A percentile compares a stretch with the other conserved stretches of the same genome.
phyloP scores from a whole-genome alignment of 2,113 vertebrate genomes.

The Corydoras sp. region DNA sequence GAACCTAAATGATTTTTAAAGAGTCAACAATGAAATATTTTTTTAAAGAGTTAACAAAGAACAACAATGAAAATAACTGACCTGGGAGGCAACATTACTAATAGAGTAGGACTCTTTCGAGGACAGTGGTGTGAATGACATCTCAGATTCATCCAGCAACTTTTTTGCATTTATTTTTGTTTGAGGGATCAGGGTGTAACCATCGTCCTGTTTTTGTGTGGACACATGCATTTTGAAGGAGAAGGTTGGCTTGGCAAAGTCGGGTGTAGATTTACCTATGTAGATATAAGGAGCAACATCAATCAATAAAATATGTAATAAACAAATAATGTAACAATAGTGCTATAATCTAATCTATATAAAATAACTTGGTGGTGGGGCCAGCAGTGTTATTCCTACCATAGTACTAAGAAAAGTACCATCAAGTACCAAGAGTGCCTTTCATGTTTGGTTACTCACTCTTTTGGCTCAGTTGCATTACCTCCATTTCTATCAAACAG shows the following conservation, averaged over 20 bases:
- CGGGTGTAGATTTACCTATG: constrained; percentile 56
- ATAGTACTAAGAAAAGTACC: too few species aligned
- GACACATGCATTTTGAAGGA: constrained; percentile 50
- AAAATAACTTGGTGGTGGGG: too few species aligned
- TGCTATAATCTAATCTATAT: too few species aligned
- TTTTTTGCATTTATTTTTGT: constrained; percentile 12
- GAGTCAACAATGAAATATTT: too few species aligned
- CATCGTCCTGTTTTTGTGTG: constrained; percentile 39
- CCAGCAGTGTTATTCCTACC: too few species aligned
- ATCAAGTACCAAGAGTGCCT: too few species aligned
- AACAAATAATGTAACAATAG: not conserved
- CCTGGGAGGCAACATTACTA: constrained; percentile 45
- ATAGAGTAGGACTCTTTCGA: constrained; percentile 22
- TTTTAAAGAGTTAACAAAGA: too few species aligned
- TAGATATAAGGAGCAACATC: not conserved
- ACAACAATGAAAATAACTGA: constrained; percentile 18
- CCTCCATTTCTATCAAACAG: too few species aligned
- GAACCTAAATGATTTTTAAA: too few species aligned
- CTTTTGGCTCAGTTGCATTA: too few species aligned
- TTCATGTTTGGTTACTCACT: too few species aligned
- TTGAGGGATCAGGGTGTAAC: constrained; percentile 27
- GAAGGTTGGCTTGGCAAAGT: constrained; percentile 57
- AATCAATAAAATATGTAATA: not conserved
- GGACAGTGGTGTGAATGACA: constrained; percentile 44
- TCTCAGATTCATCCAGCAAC: constrained; percentile 43